Percentiles rank a stretch among this genome's conserved stretches.
Evolutionary conservation across 2,888 invertebrate species (phyloP).

Genomic region (Drosophila greeni): DNA sequence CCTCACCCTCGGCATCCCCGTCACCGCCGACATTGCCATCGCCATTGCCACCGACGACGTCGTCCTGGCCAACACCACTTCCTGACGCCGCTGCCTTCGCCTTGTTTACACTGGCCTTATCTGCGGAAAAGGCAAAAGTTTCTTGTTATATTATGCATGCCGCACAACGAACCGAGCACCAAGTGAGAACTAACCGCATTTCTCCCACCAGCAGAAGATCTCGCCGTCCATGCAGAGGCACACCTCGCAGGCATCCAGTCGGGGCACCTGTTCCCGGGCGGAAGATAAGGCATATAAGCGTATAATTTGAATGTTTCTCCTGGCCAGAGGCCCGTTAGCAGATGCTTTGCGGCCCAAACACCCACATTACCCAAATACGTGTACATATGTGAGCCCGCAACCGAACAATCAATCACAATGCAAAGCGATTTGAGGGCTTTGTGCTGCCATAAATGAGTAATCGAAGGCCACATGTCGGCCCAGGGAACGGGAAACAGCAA

Average conservation of each 20-base stretch:
- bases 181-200: slow-evolving; percentile 79
- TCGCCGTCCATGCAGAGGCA: slow-evolving; percentile 83
- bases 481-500: slow-evolving; percentile 7
- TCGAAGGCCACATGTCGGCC: slow-evolving; percentile 6
- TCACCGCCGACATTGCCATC: background rate
- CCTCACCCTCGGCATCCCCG: slow-evolving; percentile 40
- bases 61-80: slow-evolving; percentile 7
- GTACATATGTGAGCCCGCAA: background rate
- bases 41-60: slow-evolving; percentile 1
- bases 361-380: background rate
- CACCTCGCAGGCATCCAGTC: slow-evolving; percentile 82
- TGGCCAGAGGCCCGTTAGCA: slow-evolving; percentile 6
- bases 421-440: slow-evolving; percentile 17
- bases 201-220: slow-evolving; percentile 85
- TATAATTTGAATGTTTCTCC: slow-evolving; percentile 13
- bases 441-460: slow-evolving; percentile 8
- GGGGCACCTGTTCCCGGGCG: slow-evolving; percentile 80
- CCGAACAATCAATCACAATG: slow-evolving; percentile 26
- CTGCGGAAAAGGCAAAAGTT: slow-evolving; percentile 55
- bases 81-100: slow-evolving; percentile 16
- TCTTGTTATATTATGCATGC: slow-evolving; percentile 48
- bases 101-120: slow-evolving; percentile 59
- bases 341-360: slow-evolving; percentile 10
- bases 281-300: slow-evolving; percentile 40
- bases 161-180: slow-evolving; percentile 38